A percentile compares a stretch with the other conserved stretches of the same genome.
Evolutionary conservation across 2,113 vertebrate species (phyloP).

Genomic region (Synodontis membranacea): DNA sequence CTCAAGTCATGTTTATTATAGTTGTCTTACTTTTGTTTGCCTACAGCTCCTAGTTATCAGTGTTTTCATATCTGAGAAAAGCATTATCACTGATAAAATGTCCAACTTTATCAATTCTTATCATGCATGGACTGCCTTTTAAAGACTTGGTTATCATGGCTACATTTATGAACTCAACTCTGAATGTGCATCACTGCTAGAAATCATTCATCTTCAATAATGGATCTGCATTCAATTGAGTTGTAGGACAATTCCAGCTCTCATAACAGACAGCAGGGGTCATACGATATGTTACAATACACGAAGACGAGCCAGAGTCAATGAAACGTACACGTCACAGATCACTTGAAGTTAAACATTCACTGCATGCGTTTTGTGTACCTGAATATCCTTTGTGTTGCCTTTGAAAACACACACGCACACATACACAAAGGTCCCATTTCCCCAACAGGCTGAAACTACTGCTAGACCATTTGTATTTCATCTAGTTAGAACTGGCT

Average conservation of each 20-base stretch:
- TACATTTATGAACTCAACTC: neutral
- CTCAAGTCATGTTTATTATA: neutral
- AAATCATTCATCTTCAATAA: neutral
- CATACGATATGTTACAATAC: neutral
- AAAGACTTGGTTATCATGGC: neutral
- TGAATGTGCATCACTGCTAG: neutral
- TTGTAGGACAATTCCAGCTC: neutral
- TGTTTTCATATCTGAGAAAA: neutral
- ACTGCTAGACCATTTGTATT: conserved; percentile 30
- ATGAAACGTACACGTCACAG: neutral
- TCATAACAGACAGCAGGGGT: neutral
- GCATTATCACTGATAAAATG: neutral
- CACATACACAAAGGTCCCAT: neutral
- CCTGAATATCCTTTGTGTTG: conserved; percentile 6
- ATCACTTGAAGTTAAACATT: neutral
- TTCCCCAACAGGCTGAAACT: conserved; percentile 35
- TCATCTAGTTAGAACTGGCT: conserved; percentile 55
- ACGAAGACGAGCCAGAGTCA: neutral
- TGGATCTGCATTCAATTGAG: neutral
- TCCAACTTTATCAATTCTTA: conserved; percentile 6
- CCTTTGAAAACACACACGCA: conserved; percentile 1
- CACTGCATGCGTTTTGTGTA: neutral
- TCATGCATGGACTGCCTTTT: neutral
- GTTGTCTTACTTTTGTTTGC: neutral
- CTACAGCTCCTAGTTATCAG: neutral